A percentile compares a stretch with the other conserved stretches of the same genome.
These are phyloP conservation scores for Rhineura floridana DNA, from an alignment of 2,113 vertebrate genomes.

Conservation along the genomic window DNA sequence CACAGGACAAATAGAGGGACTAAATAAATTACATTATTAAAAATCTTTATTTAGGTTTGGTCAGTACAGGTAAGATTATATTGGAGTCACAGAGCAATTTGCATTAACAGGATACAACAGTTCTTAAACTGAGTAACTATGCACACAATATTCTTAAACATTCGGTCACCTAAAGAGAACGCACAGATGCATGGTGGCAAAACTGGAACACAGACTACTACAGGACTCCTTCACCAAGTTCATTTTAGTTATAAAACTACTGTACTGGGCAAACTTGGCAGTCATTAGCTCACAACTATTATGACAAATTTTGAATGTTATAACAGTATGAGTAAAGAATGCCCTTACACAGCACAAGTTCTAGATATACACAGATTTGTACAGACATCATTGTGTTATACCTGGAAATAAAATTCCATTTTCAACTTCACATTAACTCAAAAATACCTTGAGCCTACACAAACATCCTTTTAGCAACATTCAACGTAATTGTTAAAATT, in stretches of 20 bases:
- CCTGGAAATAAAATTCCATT: conserved; percentile 82
- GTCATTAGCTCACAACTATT: conserved; percentile 86
- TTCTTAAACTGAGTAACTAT: conserved; percentile 92
- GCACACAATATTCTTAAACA: conserved; percentile 89
- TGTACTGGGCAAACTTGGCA: conserved; percentile 85
- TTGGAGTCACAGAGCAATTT: conserved; percentile 95
- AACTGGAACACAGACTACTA: conserved; percentile 89
- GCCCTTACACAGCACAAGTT: conserved; percentile 82
- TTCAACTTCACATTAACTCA: conserved; percentile 88
- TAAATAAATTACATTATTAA: conserved; percentile 86
- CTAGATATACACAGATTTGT: conserved; percentile 85
- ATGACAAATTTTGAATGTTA: conserved; percentile 77
- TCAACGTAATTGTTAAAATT: conserved; percentile 87
- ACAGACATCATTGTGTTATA: conserved; percentile 83
- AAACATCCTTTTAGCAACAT: conserved; percentile 85
- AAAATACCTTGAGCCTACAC: conserved; percentile 91
- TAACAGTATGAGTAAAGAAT: conserved; percentile 80
- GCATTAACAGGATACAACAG: conserved; percentile 91
- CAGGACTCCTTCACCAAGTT: conserved; percentile 84
- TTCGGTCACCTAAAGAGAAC: conserved; percentile 89
- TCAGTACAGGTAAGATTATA: conserved; percentile 99
- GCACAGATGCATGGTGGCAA: conserved; percentile 84
- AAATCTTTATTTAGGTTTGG: conserved; percentile 99
- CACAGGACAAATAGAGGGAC: conserved; percentile 45
- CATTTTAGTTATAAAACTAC: conserved; percentile 84